Evolutionary conservation across 2,797 vertebrate species (phyloP), one percentile per base, ranked within the genome.

Genomic region (Anas bernieri): DNA sequence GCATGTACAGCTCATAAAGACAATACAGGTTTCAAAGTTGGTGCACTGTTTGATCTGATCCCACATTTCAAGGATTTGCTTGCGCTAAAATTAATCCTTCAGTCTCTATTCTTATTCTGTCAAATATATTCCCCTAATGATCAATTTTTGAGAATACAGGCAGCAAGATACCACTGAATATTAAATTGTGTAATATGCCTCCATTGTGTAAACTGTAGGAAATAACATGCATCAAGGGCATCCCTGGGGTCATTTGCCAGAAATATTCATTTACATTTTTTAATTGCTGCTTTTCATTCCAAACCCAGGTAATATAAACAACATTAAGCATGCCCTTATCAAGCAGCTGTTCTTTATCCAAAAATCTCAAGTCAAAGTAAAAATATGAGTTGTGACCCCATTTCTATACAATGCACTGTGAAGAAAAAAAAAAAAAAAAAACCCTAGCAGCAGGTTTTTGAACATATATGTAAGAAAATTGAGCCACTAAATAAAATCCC

Each of bases 241-340:
- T 74, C 84, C 86, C 93, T 58, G 37, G 91, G 89, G 92, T 91
- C 59, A 82, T 69, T 81, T 93, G 43, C 2, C 28, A 92, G 85
- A 86, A 94, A 76, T 86, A 91, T 55, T 92, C 17, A 96, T 96
- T 96, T 93, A 83, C 92, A 93, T 95, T 90, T 96, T 94, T 95
- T 96, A 94, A 96, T 96, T 96, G 93, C 88, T 91, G 77, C 23
- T 94, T 92, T 92, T 93, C 54, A 80, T 94, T 89, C 88, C 93
- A 87, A 83, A 78, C 16, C 22, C 75, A 94, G 92, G 90, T 94
- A 95, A 86, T 41, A 93, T 7, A 95, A 95, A 92, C 83, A 96
- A 69, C 86, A 91, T 85, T 93, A 92, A 80, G 83, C n/a, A 46
- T 80, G 70, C 31, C 83, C 81, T 94, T 94, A 84, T 82, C 81